A percentile compares a stretch with the other conserved stretches of the same genome.
phyloP scores from a whole-genome alignment of 2,113 vertebrate species.

The Cyprinodon variegatus region DNA sequence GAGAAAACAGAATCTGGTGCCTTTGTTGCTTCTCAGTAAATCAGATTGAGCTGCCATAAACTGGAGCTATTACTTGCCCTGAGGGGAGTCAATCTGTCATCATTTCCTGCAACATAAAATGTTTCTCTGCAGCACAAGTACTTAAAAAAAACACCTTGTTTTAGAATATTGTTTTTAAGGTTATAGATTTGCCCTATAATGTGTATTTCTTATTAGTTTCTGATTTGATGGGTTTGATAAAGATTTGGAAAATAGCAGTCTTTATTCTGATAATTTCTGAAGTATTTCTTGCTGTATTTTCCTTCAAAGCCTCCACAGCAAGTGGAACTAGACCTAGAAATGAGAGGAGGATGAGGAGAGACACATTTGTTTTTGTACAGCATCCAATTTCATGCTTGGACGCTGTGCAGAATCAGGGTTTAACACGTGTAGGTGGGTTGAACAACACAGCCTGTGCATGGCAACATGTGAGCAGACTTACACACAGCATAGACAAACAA shows the following conservation, averaged over 20 bases:
- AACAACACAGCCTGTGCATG: conserved; percentile 28
- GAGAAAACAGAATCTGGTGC: background rate
- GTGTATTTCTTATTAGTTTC: background rate
- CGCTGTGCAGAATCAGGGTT: conserved; percentile 59
- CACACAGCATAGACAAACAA: background rate
- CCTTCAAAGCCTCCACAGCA: conserved; percentile 9
- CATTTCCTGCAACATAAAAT: background rate
- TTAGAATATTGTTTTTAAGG: background rate
- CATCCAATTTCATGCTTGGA: conserved; percentile 74
- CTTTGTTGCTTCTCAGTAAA: background rate
- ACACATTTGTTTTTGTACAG: conserved; percentile 48
- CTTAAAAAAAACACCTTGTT: background rate
- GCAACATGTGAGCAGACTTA: conserved; percentile 24
- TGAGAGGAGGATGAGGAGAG: conserved; percentile 24
- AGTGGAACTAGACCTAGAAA: conserved; percentile 3
- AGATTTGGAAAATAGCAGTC: background rate
- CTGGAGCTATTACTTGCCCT: background rate
- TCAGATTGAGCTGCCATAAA: background rate
- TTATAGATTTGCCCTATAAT: background rate
- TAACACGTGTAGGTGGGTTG: conserved; percentile 58
- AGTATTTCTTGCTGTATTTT: conserved; percentile 4
- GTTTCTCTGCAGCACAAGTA: background rate
- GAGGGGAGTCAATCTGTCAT: background rate
- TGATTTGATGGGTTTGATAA: background rate
- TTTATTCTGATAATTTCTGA: background rate